phyloP scores from a whole-genome alignment of 2,113 vertebrate genomes.

The Boulengeromyrus knoepffleri region DNA sequence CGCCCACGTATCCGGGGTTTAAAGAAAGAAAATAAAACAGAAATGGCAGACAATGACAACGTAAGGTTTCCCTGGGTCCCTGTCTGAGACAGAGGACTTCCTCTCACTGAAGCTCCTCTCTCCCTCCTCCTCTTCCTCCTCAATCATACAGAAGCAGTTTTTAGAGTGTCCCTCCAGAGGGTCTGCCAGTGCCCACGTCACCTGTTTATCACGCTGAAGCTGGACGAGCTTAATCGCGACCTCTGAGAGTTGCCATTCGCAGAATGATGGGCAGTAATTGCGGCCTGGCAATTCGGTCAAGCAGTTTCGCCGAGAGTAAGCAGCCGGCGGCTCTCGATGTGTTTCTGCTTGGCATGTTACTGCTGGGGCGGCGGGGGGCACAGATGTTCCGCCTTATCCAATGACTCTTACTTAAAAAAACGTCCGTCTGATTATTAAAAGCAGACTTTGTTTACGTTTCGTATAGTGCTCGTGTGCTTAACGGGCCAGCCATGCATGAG shows the following conservation, averaged over 20 bases:
- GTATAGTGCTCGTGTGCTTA: not conserved
- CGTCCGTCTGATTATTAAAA: conserved; percentile 48
- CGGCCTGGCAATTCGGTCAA: conserved; percentile 22
- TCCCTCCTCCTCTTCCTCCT: not conserved
- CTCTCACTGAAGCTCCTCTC: not conserved
- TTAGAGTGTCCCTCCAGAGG: not conserved
- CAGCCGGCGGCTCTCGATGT: conserved; percentile 38
- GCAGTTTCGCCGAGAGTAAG: conserved; percentile 36
- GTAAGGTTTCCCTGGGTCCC: not conserved
- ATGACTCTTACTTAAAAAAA: conserved; percentile 49
- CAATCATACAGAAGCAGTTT: not conserved
- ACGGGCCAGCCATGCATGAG: conserved; percentile 38
- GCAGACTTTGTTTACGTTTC: conserved; percentile 43
- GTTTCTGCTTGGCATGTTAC: conserved; percentile 38
- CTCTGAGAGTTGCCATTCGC: conserved; percentile 31
- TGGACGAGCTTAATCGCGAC: conserved; percentile 37
- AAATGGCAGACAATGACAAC: not conserved
- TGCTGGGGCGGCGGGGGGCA: conserved; percentile 31
- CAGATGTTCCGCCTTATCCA: conserved; percentile 56
- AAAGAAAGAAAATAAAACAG: not conserved
- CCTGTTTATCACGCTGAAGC: conserved; percentile 35
- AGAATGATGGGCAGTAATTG: conserved; percentile 34
- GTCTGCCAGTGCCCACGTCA: conserved; percentile 31
- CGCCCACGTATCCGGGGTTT: not conserved
- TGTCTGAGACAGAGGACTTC: not conserved